Evolutionary conservation across 2,888 invertebrate species (phyloP).

Genomic region (Epicampocera succincta): DNA sequence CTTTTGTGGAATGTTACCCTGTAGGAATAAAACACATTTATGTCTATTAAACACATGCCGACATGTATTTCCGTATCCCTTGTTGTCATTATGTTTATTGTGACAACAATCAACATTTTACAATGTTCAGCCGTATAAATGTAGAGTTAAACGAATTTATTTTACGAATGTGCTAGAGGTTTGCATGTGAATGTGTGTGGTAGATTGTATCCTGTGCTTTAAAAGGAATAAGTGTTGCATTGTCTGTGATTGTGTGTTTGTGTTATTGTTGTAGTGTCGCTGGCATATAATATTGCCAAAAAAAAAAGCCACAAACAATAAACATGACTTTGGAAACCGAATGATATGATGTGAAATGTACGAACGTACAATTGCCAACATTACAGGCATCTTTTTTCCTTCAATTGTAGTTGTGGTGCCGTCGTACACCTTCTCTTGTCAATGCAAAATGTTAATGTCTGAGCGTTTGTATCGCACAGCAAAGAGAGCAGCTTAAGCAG

Average conservation of each 20-base stretch:
- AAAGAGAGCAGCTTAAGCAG: background rate
- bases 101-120: slow-evolving; percentile 58
- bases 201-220: background rate
- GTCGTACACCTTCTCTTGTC: slow-evolving; percentile 10
- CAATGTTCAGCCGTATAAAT: slow-evolving; percentile 52
- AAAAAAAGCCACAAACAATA: slow-evolving; percentile 54
- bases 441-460: slow-evolving; percentile 15
- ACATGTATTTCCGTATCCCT: slow-evolving; percentile 36
- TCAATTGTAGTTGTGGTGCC: slow-evolving; percentile 28
- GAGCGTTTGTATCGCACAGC: background rate
- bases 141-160: slow-evolving; percentile 27
- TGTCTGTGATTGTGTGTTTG: background rate
- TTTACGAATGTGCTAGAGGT: background rate
- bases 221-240: slow-evolving; percentile 8
- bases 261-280: background rate
- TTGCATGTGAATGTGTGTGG: background rate
- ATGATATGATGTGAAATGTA: slow-evolving; percentile 43
- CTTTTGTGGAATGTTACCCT: background rate
- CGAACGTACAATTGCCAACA: slow-evolving; percentile 44
- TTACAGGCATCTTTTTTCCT: slow-evolving; percentile 5
- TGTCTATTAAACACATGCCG: slow-evolving; percentile 20
- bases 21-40: slow-evolving; percentile 13
- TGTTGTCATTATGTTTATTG: slow-evolving; percentile 60
- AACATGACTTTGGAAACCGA: slow-evolving; percentile 57
- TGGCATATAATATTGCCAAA: slow-evolving; percentile 58